Evolutionary conservation across 2,888 invertebrate species (phyloP).

Genomic region (Choristoneura rosaceana): DNA sequence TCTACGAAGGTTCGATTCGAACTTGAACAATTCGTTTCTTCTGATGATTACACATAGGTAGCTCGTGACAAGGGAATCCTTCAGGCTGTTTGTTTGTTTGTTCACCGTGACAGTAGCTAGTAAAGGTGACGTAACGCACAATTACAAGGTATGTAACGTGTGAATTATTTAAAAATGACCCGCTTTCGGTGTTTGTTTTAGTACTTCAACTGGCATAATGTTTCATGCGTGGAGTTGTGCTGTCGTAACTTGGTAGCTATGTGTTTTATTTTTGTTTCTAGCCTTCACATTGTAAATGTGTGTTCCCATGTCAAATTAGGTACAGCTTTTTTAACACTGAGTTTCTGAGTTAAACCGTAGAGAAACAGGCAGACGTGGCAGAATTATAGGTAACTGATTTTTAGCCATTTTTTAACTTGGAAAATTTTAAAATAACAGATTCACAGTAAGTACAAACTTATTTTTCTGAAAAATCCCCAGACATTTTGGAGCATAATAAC

Average conservation of each 20-base stretch:
- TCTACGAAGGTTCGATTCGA: no score
- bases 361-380: no score
- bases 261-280: neutral
- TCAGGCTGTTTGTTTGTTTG: constrained; percentile 19
- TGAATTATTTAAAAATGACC: constrained; percentile 20
- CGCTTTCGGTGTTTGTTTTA: constrained; percentile 11
- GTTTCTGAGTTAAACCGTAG: no score
- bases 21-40: no score
- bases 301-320: no score
- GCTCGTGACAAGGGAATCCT: constrained; percentile 32
- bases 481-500: no score
- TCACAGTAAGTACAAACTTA: no score
- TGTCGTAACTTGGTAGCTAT: neutral
- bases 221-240: neutral
- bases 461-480: no score
- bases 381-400: no score
- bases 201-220: neutral
- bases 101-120: constrained; percentile 20
- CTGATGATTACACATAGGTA: neutral
- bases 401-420: no score
- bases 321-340: no score
- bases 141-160: neutral
- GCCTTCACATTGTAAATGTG: neutral
- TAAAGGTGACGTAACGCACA: constrained; percentile 5
- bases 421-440: no score